Evolutionary conservation across 2,888 invertebrate species (phyloP), one percentile per base, ranked within the genome.

Genomic region (Chromoteleia sp.): DNA sequence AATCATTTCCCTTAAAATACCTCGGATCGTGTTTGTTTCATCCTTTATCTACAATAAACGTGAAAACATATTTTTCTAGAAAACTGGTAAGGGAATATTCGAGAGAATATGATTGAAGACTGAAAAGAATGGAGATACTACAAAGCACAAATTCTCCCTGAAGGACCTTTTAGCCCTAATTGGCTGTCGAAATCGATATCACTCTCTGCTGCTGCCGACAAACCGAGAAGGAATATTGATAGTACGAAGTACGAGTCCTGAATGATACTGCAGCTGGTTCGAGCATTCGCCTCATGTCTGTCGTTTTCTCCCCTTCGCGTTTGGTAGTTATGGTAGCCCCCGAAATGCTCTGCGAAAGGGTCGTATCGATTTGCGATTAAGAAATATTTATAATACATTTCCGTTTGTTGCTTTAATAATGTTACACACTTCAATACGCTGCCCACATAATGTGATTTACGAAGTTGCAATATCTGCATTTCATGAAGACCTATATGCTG

Each of bases 131-230:
- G 77, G 75, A 83, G 76, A 81, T 78, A 73, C 83, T 73, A 58
- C 79, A 71, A 81, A 85, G 86, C 85, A 85, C 82, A 88, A 88
- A 89, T 88, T 88, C 86, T 85, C 85, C 84, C 85, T 86, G 86
- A 87, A 90, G 89, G 90, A 88, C 88, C 90, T 90, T 90, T 90
- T 90, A 89, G 88, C 86, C 89, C 88, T 91, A 90, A 91, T 91
- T 91, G 91, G 88, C 88, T 88, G 88, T 88, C 87, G 86, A 86
- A 89, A 89, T 90, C 91, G 89, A 91, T 90, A 89, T 88, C 86
- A 87, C 87, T 88, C 87, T 87, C 87, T 71, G 84, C 84, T 82
- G 81, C 77, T 81, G 83, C 75, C 83, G 80, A 83, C 82, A 82
- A 81, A 78, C 83, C 78, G 75, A 78, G 77, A 73, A 78, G 76